These are phyloP conservation scores for Apamea epomidion DNA, from an alignment of 2,888 invertebrate species.

Conservation along the genomic window DNA sequence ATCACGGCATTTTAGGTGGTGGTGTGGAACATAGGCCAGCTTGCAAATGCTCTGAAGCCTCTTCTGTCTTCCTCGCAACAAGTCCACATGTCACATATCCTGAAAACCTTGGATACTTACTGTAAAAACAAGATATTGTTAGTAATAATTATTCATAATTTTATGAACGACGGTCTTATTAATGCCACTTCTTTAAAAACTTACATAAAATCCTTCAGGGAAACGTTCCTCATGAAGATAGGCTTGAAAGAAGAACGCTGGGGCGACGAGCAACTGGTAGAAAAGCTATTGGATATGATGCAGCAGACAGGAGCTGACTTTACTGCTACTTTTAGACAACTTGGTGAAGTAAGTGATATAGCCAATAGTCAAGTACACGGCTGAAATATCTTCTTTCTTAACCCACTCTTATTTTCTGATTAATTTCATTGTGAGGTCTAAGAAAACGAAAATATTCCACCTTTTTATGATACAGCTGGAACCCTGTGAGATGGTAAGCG, in stretches of 20 bases:
- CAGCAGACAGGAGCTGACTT: slow-evolving; percentile 92
- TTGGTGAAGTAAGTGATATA: slow-evolving; percentile 84
- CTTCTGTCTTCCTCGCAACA: slow-evolving; percentile 85
- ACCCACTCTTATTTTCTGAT: not conserved
- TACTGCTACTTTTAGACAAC: slow-evolving; percentile 90
- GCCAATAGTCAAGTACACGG: too few relatives aligned
- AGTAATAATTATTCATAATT: slow-evolving; percentile 63
- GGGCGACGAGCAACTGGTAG: slow-evolving; percentile 87
- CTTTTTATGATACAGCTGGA: slow-evolving; percentile 75
- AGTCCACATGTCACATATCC: slow-evolving; percentile 84
- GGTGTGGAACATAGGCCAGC: slow-evolving; percentile 91
- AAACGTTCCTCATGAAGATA: slow-evolving; percentile 90
- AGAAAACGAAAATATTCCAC: not conserved
- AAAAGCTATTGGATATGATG: slow-evolving; percentile 91
- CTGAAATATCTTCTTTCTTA: not conserved
- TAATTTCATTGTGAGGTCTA: not conserved
- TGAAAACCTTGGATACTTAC: slow-evolving; percentile 86
- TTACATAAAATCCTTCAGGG: slow-evolving; percentile 69
- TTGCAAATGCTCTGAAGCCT: slow-evolving; percentile 90
- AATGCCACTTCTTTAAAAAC: not conserved
- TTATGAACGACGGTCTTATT: not conserved
- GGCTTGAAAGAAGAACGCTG: slow-evolving; percentile 86
- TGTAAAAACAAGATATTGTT: slow-evolving; percentile 88
- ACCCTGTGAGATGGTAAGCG: slow-evolving; percentile 83
- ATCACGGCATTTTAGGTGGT: slow-evolving; percentile 80